Evolutionary conservation across 2,113 vertebrate species (phyloP).

Genomic region (Sinosuthora webbiana): DNA sequence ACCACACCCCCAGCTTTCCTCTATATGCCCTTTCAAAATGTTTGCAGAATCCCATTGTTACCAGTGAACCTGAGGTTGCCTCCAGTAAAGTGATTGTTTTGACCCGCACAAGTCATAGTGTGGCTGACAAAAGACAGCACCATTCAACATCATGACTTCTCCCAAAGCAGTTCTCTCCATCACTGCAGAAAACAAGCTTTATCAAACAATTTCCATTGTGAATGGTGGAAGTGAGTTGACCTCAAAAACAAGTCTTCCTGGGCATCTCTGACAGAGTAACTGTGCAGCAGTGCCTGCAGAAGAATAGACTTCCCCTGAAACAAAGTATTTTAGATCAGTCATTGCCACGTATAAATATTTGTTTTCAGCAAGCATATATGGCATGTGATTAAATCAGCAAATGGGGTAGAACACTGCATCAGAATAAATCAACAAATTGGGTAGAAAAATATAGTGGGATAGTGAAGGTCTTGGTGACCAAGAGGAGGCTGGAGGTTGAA

Average conservation of each 20-base stretch:
- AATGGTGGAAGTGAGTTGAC: neutral
- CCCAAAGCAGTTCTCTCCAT: neutral
- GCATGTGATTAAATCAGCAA: neutral
- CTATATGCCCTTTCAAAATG: neutral
- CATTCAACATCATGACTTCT: neutral
- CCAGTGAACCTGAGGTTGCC: neutral
- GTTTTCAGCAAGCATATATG: neutral
- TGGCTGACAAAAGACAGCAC: neutral
- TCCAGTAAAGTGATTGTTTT: neutral
- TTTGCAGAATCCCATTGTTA: neutral
- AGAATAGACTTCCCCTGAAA: neutral
- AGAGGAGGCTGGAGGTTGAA: neutral
- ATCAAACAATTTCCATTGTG: neutral
- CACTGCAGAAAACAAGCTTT: neutral
- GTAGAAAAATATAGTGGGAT: neutral
- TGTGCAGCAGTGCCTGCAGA: neutral
- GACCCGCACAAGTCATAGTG: neutral
- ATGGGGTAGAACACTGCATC: neutral
- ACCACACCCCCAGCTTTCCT: neutral
- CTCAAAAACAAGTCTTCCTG: neutral
- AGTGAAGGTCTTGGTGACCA: neutral
- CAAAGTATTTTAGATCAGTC: neutral
- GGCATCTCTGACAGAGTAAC: neutral
- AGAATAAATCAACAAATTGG: neutral
- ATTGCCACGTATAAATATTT: rapidly evolving